phyloP scores from a whole-genome alignment of 1,140 invertebrate species.

The Macrostomum lignano region DNA sequence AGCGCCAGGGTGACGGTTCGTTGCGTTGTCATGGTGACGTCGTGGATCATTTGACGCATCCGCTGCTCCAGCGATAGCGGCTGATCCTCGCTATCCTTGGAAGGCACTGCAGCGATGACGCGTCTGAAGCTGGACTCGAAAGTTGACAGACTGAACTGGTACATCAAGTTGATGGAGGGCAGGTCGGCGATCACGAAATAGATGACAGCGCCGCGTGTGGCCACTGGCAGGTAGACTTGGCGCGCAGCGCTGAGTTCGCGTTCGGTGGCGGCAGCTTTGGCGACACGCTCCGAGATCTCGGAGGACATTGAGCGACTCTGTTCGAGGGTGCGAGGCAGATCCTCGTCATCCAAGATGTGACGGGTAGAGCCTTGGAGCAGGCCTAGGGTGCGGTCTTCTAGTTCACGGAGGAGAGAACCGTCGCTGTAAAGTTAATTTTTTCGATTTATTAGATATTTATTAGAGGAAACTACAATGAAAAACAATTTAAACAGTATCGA shows the following conservation, averaged over 20 bases:
- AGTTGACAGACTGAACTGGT: constrained; percentile 26
- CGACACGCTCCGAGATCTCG: constrained; percentile 18
- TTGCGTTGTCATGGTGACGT: no score
- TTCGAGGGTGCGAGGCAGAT: constrained; percentile 20
- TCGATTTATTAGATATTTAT: no score
- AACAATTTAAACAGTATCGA: no score
- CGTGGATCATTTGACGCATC: no score
- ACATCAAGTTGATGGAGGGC: constrained; percentile 23
- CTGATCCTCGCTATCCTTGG: no score
- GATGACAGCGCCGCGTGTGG: constrained; percentile 21
- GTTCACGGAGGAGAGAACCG: constrained; percentile 18
- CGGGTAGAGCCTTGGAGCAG: constrained; percentile 15
- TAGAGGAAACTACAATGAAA: no score
- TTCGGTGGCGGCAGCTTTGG: constrained; percentile 20
- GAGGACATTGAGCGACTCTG: constrained; percentile 19
- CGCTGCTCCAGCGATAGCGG: no score
- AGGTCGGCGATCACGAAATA: constrained; percentile 26
- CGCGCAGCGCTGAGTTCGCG: not conserved
- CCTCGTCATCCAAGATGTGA: constrained; percentile 23
- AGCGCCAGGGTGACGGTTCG: no score
- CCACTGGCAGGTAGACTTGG: constrained; percentile 13
- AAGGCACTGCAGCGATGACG: no score
- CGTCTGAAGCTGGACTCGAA: no score
- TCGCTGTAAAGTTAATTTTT: no score
- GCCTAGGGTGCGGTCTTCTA: constrained; percentile 22